Conservation (phyloP, 2,113 vertebrate genomes). For the Maccullochella peelii region DNA sequence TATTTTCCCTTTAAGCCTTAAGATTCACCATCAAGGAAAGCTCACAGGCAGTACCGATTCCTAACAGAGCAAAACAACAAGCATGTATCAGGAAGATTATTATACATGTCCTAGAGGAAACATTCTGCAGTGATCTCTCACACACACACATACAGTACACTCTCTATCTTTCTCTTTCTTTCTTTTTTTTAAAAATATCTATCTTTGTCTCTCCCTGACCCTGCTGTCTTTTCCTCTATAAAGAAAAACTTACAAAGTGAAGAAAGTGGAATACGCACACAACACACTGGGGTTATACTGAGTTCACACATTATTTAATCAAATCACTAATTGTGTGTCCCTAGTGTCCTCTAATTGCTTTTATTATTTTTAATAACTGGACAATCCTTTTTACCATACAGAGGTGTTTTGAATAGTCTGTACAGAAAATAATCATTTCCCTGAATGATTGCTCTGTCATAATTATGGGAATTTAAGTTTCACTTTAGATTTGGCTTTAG, state of each 20-base stretch:
- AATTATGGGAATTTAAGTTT: not conserved
- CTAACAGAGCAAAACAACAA: constrained; percentile 45
- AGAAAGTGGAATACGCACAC: not conserved
- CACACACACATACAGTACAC: not conserved
- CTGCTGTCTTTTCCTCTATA: constrained; percentile 13
- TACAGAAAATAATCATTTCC: not conserved
- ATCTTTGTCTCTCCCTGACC: constrained; percentile 29
- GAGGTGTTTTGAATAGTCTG: not conserved
- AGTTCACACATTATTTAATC: constrained; percentile 11
- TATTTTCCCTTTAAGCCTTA: constrained; percentile 7
- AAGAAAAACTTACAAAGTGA: constrained; percentile 11
- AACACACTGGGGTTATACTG: not conserved
- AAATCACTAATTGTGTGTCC: constrained; percentile 3
- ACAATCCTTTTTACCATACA: constrained; percentile 5
- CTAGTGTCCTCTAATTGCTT: not conserved
- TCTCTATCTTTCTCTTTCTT: not conserved
- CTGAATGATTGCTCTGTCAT: not conserved
- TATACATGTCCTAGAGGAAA: constrained; percentile 45
- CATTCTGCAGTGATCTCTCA: constrained; percentile 24
- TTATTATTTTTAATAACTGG: constrained; percentile 20
- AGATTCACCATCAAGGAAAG: constrained; percentile 34
- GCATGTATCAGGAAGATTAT: constrained; percentile 55
- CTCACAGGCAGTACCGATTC: constrained; percentile 25
- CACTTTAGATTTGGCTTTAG: not conserved
- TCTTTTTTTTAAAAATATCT: not conserved